Evolutionary conservation across 2,888 invertebrate species (phyloP).

Genomic region (Neelides folsomi): DNA sequence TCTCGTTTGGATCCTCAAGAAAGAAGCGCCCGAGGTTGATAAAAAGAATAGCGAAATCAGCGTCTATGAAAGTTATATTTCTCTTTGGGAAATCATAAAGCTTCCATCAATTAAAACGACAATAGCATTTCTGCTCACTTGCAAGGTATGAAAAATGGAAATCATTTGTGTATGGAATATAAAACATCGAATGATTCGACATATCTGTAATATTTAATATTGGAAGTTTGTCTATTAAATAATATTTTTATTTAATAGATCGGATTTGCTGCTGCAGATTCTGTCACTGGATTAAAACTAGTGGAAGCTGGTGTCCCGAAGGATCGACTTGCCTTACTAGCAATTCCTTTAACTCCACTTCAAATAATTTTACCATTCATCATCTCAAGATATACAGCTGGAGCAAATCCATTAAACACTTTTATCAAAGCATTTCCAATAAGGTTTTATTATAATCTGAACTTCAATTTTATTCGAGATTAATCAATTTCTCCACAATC

Average conservation of each 20-base stretch:
- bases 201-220: not conserved
- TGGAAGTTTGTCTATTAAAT: not conserved
- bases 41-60: slow-evolving; percentile 40
- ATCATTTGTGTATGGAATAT: not conserved
- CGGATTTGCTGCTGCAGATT: slow-evolving; percentile 90
- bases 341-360: slow-evolving; percentile 83
- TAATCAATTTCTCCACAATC: too few species aligned
- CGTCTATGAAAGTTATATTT: slow-evolving; percentile 60
- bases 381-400: slow-evolving; percentile 67
- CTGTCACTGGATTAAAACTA: slow-evolving; percentile 83
- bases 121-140: slow-evolving; percentile 68
- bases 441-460: too few species aligned
- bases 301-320: slow-evolving; percentile 93
- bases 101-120: slow-evolving; percentile 67
- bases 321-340: slow-evolving; percentile 82
- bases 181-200: not conserved
- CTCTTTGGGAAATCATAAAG: slow-evolving; percentile 66
- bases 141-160: slow-evolving; percentile 51
- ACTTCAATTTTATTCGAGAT: too few species aligned
- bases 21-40: slow-evolving; percentile 49
- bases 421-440: slow-evolving; percentile 80
- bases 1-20: slow-evolving; percentile 74
- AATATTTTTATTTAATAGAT: slow-evolving; percentile 45
- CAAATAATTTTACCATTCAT: slow-evolving; percentile 83
- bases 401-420: slow-evolving; percentile 74